Evolutionary conservation across 2,888 invertebrate species (phyloP), one percentile per base, ranked within the genome.

Genomic region (Oscheius sp.): DNA sequence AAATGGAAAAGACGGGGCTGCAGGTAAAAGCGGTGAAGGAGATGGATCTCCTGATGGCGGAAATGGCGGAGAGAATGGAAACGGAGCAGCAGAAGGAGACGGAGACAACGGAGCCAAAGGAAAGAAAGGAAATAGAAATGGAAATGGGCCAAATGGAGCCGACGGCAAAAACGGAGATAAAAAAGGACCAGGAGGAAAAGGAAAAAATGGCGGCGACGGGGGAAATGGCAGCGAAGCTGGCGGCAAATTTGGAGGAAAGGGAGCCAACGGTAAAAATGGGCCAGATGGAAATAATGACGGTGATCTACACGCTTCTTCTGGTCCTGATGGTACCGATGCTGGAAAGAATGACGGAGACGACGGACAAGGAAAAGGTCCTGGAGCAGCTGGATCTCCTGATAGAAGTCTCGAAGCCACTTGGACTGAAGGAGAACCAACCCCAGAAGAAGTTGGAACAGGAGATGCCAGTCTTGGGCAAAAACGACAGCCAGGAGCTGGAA

Each of bases 221-320:
- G 49, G 49, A 49, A 49, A 49, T 49, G 49, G 49, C n/a, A 13
- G 7, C 58, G 12, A 18, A 12, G 63, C 6, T 13, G 58, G 58
- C 7, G 45, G 52, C 25, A 6, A 25, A 66, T 5, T 9, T 46
- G 52, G 52, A 52, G 1, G 12, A 16, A n/a, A 63, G 12, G 41
- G 69, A 69, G 23, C 56, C 16, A 41, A n/a, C 56, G 56, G 58
- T 55, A 46, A 27, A 35, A 56, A 55, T 35, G 56, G 43, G 18
- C 35, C 9, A 1, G 23, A 55, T 69, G 56, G 41, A 69, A 69
- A 1, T 27, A n/a, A 45, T 2, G 45, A 18, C 13, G 18, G 12
- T 18, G 41, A 41, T 18, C 35, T 41, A 5, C 25, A 16, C 25
- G 66, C 35, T 9, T 35, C 21, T 18, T 6, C 29, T 25, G 66